Base-by-base conservation (phyloP, 2,888 invertebrate genomes). In the Psylliodes chrysocephalus region DNA sequence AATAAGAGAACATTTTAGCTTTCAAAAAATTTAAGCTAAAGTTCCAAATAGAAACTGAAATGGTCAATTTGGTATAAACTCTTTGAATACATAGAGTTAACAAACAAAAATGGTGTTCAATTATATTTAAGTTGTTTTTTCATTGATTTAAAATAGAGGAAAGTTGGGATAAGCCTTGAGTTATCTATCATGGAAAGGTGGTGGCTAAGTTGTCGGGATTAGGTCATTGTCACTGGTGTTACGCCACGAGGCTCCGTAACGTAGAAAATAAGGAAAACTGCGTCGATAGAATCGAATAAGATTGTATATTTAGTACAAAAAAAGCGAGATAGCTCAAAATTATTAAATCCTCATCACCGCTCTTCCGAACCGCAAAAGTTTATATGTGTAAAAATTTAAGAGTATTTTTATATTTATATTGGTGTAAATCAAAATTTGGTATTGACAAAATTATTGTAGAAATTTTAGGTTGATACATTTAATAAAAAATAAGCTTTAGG, bases 401-500 rank as follows among this genome's bases (percentile, higher is more conserved):
- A 82, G 82, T 83, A 83, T 83, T 83, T 83, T 83, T 83, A 83
- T 83, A 83, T 82, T 83, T 82, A 83, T 83, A 83, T 83, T 82
- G 82, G 82, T 83, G 83, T 83, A 82, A 83, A 83, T 83, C 83
- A 83, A 83, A 83, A 83, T 83, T 83, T 80, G 82, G 82, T 82
- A 82, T 81, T 77, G 80, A 81, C 80, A 82, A 82, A 80, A 82
- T 82, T 82, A 81, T 82, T 79, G 83, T 83, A 82, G 82, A 81
- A 78, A 71, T 75, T 81, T 82, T 83, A 82, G 82, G 83, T 83
- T 83, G 78, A 79, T 80, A 80, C 81, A 79, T 81, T 82, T 82
- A 81, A 82, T 87, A 55, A 86, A 86, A 73, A 84, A 86, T 87
- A 86, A 83, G 84, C 83, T 87, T 88, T 88, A 88, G 88, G 87